Evolutionary conservation across 2,888 invertebrate genomes (phyloP).

Genomic region (Oligia fasciuncula): DNA sequence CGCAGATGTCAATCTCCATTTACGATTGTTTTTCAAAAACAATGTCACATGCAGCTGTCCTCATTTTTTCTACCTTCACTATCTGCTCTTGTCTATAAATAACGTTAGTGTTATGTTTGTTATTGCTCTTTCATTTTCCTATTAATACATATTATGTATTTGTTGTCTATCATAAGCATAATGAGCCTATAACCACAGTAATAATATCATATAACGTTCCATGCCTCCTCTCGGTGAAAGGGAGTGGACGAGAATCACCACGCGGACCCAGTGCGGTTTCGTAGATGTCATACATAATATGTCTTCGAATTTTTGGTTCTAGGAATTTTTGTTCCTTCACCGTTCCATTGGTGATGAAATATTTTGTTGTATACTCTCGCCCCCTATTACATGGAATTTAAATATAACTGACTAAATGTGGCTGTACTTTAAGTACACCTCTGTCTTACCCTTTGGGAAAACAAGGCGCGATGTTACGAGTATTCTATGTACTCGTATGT

Average conservation of each 20-base stretch:
- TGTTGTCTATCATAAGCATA: background rate
- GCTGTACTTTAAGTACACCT: no score
- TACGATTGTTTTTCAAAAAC: conserved; percentile 28
- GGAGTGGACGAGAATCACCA: background rate
- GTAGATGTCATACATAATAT: background rate
- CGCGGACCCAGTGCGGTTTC: no score
- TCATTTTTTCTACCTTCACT: conserved; percentile 14
- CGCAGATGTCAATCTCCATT: conserved; percentile 32
- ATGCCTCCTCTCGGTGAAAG: background rate
- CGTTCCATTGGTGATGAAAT: background rate
- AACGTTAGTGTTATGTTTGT: conserved; percentile 12
- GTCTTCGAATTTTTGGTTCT: background rate
- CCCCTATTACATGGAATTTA: background rate
- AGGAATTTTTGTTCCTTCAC: background rate
- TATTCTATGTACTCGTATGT: background rate
- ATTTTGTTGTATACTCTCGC: background rate
- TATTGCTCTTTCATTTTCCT: conserved; percentile 6
- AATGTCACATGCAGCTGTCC: conserved; percentile 23
- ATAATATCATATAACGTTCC: background rate
- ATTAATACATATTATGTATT: background rate
- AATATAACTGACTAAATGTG: background rate
- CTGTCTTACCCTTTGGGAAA: background rate
- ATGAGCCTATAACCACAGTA: background rate
- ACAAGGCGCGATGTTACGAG: background rate
- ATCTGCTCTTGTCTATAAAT: conserved; percentile 17